Percentiles rank a stretch among this genome's conserved stretches.
Conservation (phyloP, 2,888 invertebrate species). For the Chironomus tentans region DNA sequence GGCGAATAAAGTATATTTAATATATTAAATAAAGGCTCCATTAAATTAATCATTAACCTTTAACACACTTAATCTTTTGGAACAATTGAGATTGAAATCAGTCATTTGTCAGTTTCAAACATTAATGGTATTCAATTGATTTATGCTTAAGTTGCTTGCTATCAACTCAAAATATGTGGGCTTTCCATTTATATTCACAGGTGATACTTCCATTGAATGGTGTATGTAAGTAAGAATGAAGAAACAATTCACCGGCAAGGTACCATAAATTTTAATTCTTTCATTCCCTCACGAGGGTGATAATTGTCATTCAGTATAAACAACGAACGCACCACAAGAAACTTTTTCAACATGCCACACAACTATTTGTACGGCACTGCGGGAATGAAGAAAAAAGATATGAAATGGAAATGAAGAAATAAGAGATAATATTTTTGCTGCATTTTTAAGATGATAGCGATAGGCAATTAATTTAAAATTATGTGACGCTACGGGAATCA, state of each 20-base stretch:
- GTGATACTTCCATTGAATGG: neutral
- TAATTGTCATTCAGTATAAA: slow-evolving; percentile 9
- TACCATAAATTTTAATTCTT: neutral
- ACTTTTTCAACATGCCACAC: neutral
- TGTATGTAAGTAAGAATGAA: neutral
- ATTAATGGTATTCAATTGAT: no score
- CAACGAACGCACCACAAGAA: neutral
- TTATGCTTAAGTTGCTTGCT: no score
- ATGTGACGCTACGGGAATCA: slow-evolving; percentile 15
- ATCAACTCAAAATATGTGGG: no score
- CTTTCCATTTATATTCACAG: neutral
- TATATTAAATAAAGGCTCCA: neutral
- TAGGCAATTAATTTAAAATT: neutral
- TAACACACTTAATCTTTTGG: neutral
- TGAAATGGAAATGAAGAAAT: neutral
- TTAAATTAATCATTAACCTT: neutral
- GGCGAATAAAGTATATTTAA: no score
- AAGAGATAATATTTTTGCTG: neutral
- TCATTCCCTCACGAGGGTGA: neutral
- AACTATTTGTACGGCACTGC: slow-evolving; percentile 5
- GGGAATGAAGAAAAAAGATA: neutral
- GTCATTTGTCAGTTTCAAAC: no score
- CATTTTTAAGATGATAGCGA: neutral
- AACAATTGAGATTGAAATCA: no score
- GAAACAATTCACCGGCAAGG: neutral